Percentiles rank a stretch among this genome's conserved stretches.
These are phyloP conservation scores for Yponomeuta evonymella DNA, from an alignment of 2,888 invertebrate genomes.

Conservation along the genomic window DNA sequence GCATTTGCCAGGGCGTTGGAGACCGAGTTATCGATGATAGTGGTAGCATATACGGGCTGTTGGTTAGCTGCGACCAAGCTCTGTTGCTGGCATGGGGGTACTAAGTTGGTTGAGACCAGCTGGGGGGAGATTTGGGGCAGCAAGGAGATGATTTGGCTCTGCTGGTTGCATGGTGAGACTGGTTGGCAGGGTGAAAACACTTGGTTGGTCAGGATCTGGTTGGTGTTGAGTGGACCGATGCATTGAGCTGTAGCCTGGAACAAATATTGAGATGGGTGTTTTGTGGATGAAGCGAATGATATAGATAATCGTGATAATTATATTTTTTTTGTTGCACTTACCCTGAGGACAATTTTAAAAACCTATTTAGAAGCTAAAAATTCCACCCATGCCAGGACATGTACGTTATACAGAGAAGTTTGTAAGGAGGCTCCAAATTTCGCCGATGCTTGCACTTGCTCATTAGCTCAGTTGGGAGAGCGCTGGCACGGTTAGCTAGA, in stretches of 20 bases:
- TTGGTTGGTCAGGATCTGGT: neutral
- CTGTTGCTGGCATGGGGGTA: constrained; percentile 6
- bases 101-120: neutral
- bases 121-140: neutral
- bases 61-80: constrained; percentile 13
- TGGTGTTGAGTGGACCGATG: neutral
- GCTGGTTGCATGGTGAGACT: neutral
- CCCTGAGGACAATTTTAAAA: no score
- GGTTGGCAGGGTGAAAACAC: neutral
- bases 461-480: no score
- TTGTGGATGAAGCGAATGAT: no score
- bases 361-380: no score
- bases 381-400: no score
- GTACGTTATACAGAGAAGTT: no score
- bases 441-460: no score
- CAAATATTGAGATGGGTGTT: neutral
- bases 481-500: no score
- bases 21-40: constrained; percentile 46
- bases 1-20: constrained; percentile 51
- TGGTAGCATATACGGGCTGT: constrained; percentile 32
- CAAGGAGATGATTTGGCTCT: neutral
- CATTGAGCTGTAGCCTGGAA: neutral
- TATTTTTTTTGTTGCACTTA: no score
- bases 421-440: no score
- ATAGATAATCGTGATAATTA: no score